Conservation (phyloP, 2,797 vertebrate genomes). For the Cheirogaleus major region DNA sequence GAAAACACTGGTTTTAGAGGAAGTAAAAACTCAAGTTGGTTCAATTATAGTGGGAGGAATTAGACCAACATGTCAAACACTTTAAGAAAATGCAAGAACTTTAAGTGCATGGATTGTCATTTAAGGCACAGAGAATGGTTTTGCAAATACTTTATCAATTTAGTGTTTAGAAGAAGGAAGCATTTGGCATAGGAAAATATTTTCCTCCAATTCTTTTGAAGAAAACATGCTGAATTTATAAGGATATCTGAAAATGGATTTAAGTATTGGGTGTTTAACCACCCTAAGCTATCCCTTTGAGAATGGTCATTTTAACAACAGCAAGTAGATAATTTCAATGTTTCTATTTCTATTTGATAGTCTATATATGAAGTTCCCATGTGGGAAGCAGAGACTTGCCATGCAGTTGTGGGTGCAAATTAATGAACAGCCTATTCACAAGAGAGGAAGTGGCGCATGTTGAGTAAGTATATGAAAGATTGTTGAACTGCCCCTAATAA, state of each 20-base stretch:
- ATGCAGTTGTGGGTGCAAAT: background rate
- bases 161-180: background rate
- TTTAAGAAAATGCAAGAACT: background rate
- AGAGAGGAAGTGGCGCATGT: background rate
- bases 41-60: background rate
- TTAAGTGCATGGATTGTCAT: background rate
- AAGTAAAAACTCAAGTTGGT: background rate
- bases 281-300: background rate
- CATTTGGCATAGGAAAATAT: background rate
- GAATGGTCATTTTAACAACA: background rate
- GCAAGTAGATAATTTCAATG: background rate
- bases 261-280: background rate
- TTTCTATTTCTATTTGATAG: background rate
- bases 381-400: background rate
- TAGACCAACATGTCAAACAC: background rate
- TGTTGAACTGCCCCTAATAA: background rate
- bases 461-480: background rate
- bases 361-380: background rate
- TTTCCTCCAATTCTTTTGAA: background rate
- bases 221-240: background rate
- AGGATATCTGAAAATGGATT: background rate
- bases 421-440: background rate
- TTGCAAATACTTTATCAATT: background rate
- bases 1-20: background rate
- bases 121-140: background rate